Percentiles rank a stretch among this genome's conserved stretches.
phyloP scores from a whole-genome alignment of 2,888 invertebrate species.

The Linnaemya tessellans region DNA sequence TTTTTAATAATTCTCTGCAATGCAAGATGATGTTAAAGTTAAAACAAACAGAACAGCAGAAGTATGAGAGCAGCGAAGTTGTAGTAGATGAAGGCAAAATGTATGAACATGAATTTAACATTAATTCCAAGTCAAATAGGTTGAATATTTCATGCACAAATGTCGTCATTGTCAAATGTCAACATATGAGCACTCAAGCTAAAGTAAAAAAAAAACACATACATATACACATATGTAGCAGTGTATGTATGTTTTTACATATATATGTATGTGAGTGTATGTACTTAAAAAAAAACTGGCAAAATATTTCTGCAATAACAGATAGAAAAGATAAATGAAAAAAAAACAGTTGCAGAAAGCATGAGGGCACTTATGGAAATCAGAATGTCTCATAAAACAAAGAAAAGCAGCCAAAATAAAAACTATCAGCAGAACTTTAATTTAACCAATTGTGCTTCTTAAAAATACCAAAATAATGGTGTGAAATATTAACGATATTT shows the following conservation, averaged over 20 bases:
- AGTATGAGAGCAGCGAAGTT: conserved; percentile 21
- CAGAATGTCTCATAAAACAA: not conserved
- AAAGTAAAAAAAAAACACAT: conserved; percentile 10
- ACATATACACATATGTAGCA: not conserved
- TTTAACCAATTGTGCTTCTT: conserved; percentile 18
- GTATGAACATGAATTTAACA: conserved; percentile 78
- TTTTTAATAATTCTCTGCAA: conserved; percentile 24
- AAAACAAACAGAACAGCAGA: conserved; percentile 12
- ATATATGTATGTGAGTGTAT: not conserved
- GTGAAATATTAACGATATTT: conserved; percentile 1
- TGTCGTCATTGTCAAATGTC: conserved; percentile 81
- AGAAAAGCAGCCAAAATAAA: conserved; percentile 13
- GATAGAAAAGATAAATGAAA: too few species aligned
- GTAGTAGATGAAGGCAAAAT: conserved; percentile 48
- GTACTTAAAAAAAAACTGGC: conserved; percentile 15
- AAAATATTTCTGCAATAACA: conserved; percentile 20
- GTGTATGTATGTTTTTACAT: too few species aligned
- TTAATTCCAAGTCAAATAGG: conserved; percentile 81
- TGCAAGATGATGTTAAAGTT: conserved; percentile 49
- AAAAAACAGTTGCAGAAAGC: conserved; percentile 14
- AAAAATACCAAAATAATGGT: not conserved
- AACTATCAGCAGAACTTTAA: conserved; percentile 40
- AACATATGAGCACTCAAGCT: conserved; percentile 72
- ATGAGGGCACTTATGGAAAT: conserved; percentile 18
- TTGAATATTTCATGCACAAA: conserved; percentile 81